Percentiles rank a stretch among this genome's conserved stretches.
Evolutionary conservation across 1,140 invertebrate species (phyloP).

Genomic region (Drosophila bocki): DNA sequence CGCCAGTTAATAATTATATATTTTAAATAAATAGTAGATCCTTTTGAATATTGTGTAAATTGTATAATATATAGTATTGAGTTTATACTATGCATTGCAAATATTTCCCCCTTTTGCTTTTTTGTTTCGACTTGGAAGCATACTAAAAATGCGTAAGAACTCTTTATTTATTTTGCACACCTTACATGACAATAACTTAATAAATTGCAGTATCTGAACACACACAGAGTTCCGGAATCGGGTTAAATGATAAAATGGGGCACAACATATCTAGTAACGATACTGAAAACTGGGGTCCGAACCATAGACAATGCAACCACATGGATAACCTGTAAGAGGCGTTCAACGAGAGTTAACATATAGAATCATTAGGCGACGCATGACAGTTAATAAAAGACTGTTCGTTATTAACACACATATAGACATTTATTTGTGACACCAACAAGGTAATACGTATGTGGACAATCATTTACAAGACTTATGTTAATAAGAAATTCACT

Average conservation of each 20-base stretch:
- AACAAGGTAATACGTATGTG: conserved; percentile 21
- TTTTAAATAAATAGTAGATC: no score
- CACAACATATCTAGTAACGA: conserved; percentile 71
- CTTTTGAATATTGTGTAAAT: not conserved
- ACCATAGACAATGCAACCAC: conserved; percentile 82
- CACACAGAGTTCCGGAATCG: conserved; percentile 35
- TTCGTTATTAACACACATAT: conserved; percentile 23
- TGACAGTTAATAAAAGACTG: conserved; percentile 44
- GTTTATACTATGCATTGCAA: not conserved
- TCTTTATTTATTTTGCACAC: conserved; percentile 39
- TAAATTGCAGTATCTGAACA: conserved; percentile 28
- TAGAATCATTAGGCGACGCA: conserved; percentile 33
- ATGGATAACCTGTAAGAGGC: conserved; percentile 81
- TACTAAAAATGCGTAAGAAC: conserved; percentile 23
- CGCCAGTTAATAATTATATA: no score
- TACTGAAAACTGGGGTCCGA: conserved; percentile 80
- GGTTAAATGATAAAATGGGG: conserved; percentile 42
- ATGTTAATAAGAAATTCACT: conserved; percentile 42
- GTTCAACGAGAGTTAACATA: conserved; percentile 65
- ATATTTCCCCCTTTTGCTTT: not conserved
- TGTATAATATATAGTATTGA: not conserved
- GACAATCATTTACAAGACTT: conserved; percentile 30
- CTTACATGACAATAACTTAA: conserved; percentile 21
- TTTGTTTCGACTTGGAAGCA: not conserved
- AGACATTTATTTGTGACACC: conserved; percentile 57